Conservation (phyloP, 2,888 invertebrate genomes). For the Baronia brevicornis region DNA sequence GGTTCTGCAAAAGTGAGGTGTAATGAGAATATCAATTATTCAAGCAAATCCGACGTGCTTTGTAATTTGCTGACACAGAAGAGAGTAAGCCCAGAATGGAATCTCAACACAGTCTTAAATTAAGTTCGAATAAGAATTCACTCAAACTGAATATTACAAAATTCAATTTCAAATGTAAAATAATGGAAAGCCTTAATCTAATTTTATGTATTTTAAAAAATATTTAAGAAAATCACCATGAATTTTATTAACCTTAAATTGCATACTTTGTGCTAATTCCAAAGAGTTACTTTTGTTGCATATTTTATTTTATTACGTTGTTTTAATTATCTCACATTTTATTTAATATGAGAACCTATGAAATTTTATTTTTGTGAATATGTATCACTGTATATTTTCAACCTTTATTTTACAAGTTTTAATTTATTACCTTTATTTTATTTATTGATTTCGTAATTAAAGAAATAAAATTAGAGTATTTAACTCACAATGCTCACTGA, state of each 20-base stretch:
- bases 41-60: slow-evolving; percentile 20
- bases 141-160: slow-evolving; percentile 15
- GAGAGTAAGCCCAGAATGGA: slow-evolving; percentile 11
- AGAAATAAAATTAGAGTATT: no score
- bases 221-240: slow-evolving; percentile 9
- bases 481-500: no score
- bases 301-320: no score
- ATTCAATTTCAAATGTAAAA: slow-evolving; percentile 16
- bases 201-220: slow-evolving; percentile 9
- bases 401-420: no score
- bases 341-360: no score
- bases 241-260: slow-evolving; percentile 2
- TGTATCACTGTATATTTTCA: no score
- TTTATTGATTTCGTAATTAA: no score
- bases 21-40: slow-evolving; percentile 29
- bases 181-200: slow-evolving; percentile 4
- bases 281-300: no score
- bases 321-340: no score
- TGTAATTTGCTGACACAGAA: slow-evolving; percentile 19
- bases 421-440: no score
- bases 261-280: no score
- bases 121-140: slow-evolving; percentile 12
- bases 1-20: slow-evolving; percentile 14
- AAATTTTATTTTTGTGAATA: no score
- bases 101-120: slow-evolving; percentile 17